Conservation (phyloP, 2,113 vertebrate genomes). For the Phrynosoma blainvillii region DNA sequence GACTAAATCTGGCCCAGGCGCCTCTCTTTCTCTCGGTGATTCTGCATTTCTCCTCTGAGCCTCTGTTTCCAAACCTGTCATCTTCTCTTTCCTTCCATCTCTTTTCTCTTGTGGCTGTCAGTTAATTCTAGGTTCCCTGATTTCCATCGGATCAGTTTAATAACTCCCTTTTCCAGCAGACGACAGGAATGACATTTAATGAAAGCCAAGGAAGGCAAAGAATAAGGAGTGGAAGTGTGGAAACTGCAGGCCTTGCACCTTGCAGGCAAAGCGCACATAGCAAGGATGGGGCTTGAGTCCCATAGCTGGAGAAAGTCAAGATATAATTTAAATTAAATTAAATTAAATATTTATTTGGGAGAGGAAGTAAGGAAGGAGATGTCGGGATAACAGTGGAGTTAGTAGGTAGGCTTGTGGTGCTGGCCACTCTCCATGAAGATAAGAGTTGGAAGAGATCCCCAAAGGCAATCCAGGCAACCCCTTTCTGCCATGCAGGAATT, state of each 20-base stretch:
- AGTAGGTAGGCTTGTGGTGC: no score
- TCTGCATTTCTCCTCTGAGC: background rate
- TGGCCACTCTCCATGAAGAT: no score
- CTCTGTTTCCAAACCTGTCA: background rate
- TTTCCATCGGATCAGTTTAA: conserved; percentile 62
- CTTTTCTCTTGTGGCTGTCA: background rate
- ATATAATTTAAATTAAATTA: no score
- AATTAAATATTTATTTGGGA: no score
- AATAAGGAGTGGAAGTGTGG: no score
- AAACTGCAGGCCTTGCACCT: conserved; percentile 28
- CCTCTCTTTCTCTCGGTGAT: background rate
- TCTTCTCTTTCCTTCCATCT: background rate
- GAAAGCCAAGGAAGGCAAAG: conserved; percentile 43
- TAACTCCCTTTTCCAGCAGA: conserved; percentile 66
- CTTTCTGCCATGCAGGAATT: no score
- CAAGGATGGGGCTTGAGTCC: no score
- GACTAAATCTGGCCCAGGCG: background rate
- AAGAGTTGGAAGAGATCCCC: no score
- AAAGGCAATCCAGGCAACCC: no score
- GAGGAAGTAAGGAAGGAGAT: no score
- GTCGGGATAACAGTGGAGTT: no score
- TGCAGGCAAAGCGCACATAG: conserved; percentile 31
- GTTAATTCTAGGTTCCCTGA: conserved; percentile 58
- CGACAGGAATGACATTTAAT: conserved; percentile 52
- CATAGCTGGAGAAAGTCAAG: no score